A percentile compares a stretch with the other conserved stretches of the same genome.
These are phyloP conservation scores for Chauna torquata DNA, from an alignment of 2,113 vertebrate species.

Conservation along the genomic window DNA sequence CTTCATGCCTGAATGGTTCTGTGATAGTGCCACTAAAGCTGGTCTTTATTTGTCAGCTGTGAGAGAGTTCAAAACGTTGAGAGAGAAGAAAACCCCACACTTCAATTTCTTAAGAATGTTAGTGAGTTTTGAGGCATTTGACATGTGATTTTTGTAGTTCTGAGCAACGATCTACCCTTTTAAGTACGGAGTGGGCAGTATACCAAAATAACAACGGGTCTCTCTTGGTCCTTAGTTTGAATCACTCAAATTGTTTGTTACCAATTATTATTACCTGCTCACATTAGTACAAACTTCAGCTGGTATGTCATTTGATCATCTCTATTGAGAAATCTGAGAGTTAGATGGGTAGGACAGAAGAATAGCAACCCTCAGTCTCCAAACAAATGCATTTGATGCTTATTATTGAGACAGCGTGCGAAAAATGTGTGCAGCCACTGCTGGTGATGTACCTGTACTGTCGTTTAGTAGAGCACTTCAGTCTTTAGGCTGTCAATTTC, in stretches of 20 bases:
- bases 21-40: neutral
- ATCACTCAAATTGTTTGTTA: neutral
- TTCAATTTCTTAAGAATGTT: neutral
- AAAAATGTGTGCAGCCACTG: neutral
- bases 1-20: neutral
- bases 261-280: neutral
- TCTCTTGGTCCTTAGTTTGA: neutral
- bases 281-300: neutral
- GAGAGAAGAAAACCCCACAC: neutral
- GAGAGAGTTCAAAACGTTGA: neutral
- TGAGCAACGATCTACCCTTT: neutral
- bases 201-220: neutral
- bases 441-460: neutral
- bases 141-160: neutral
- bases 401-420: neutral
- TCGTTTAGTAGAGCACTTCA: neutral
- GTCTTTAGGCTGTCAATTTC: constrained; percentile 38
- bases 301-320: neutral
- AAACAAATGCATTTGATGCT: neutral
- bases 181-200: neutral
- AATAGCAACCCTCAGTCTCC: neutral
- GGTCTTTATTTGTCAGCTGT: neutral
- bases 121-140: neutral
- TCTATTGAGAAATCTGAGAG: neutral
- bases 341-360: neutral